phyloP scores from a whole-genome alignment of 2,888 invertebrate species.

The Phyto melanocephala region DNA sequence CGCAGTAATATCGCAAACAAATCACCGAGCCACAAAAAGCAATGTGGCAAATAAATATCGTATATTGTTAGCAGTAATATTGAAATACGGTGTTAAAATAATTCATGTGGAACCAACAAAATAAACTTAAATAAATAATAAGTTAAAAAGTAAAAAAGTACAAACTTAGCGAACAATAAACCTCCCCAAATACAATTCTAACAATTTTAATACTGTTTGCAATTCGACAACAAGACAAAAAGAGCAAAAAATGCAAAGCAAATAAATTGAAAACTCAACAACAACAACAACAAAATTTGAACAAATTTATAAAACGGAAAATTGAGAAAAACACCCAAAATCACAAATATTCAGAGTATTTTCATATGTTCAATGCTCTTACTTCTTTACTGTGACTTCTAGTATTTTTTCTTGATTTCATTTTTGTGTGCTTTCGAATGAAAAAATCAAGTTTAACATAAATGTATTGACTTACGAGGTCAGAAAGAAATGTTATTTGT shows the following conservation, averaged over 20 bases:
- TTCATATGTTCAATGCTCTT: constrained; percentile 13
- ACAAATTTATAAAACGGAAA: constrained; percentile 29
- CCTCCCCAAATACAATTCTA: constrained; percentile 16
- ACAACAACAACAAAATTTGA: constrained; percentile 17
- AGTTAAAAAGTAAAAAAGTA: background rate
- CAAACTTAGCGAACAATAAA: background rate
- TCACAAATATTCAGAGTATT: constrained; percentile 35
- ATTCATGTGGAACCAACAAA: constrained; percentile 53
- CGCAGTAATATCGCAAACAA: constrained; percentile 46
- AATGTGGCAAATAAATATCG: constrained; percentile 26
- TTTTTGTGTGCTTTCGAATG: constrained; percentile 22
- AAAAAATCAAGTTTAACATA: background rate
- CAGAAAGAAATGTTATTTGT: background rate
- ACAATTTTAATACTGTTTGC: constrained; percentile 38
- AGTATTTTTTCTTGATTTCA: constrained; percentile 10
- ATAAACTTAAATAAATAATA: constrained; percentile 50
- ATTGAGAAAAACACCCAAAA: constrained; percentile 29
- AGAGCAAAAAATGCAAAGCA: constrained; percentile 36
- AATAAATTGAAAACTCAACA: constrained; percentile 57
- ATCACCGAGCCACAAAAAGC: constrained; percentile 38
- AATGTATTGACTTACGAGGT: background rate
- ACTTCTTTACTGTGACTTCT: constrained; percentile 8
- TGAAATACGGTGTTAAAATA: constrained; percentile 55
- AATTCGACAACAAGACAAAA: constrained; percentile 22
- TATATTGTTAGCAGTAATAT: constrained; percentile 34